Conservation (phyloP, 1,140 invertebrate genomes). For the Spodoptera litura region DNA sequence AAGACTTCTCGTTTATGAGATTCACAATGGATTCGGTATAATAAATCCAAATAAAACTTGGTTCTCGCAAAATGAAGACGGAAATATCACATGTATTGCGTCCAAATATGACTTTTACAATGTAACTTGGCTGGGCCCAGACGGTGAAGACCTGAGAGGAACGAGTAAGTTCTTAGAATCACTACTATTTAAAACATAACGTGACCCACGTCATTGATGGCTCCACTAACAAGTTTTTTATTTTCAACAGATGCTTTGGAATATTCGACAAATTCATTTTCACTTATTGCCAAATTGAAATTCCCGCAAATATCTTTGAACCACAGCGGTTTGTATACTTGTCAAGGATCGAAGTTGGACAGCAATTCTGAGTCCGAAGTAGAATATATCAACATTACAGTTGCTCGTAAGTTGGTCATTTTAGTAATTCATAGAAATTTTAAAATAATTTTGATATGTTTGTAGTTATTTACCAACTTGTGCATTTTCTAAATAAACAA, state of each 20-base stretch:
- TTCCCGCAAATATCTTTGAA: slow-evolving; percentile 63
- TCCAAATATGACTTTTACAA: slow-evolving; percentile 69
- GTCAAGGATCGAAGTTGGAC: slow-evolving; percentile 55
- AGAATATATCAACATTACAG: slow-evolving; percentile 57
- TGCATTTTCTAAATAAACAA: too few relatives aligned
- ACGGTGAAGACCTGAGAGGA: slow-evolving; percentile 49
- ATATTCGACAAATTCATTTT: slow-evolving; percentile 57
- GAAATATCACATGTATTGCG: slow-evolving; percentile 67
- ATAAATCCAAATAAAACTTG: slow-evolving; percentile 56
- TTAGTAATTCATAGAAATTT: neutral
- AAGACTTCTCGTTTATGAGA: slow-evolving; percentile 68
- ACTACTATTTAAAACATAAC: neutral
- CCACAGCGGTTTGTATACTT: slow-evolving; percentile 70
- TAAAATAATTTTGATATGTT: too few relatives aligned
- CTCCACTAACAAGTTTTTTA: neutral
- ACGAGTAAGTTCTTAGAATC: slow-evolving; percentile 50
- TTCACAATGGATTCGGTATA: slow-evolving; percentile 71
- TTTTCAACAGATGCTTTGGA: slow-evolving; percentile 55
- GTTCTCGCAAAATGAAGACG: slow-evolving; percentile 68
- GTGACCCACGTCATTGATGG: neutral
- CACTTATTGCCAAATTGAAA: slow-evolving; percentile 65
- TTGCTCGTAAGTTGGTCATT: slow-evolving; percentile 61
- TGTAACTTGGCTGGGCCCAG: slow-evolving; percentile 66
- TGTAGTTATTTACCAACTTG: too few relatives aligned
- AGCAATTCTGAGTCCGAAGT: slow-evolving; percentile 26